Base-by-base conservation (phyloP, 2,888 invertebrate genomes). In the Priapulus caudatus region DNA sequence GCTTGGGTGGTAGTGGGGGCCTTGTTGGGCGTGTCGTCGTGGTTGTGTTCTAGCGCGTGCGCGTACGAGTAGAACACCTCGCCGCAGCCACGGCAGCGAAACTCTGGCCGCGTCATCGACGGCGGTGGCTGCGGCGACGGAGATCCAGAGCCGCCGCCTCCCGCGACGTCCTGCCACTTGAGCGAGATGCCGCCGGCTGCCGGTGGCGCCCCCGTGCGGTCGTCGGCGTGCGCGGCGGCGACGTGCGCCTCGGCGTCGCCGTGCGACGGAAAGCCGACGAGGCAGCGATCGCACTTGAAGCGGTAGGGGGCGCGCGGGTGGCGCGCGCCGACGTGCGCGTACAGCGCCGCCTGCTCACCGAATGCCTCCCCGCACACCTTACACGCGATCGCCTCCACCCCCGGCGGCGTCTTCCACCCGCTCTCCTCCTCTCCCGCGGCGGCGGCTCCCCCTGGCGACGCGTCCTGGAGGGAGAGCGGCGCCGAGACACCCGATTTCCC, bases 11-110 rank as follows among this genome's bases (percentile, higher is more conserved):
- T 10, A 33, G 33, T 10, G n/a, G 33, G 10, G 33, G 33, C 10
- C n/a, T 10, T 33, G 10, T 10, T 33, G 33, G 10, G 10, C 10
- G 10, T 33, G 10, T 33, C 33, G n/a, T n/a, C n/a, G 33, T 33
- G 33, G n/a, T n/a, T 10, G 33, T 33, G 33, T 33, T 33, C 33
- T n/a, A 33, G 33, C 10, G 33, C 33, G n/a, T 33, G 10, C 33
- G 10, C n/a, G 33, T 33, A 33, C n/a, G 33, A 33, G 10, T 10
- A n/a, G 33, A 33, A 33, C 33, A 10, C 33, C 10, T 10, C 33
- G n/a, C 33, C 33, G 33, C 33, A 33, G n/a, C 33, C 33, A 33
- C 33, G 33, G 33, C 33, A 33, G n/a, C 33, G 33, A 33, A 10
- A 33, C 33, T 33, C 10, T 33, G 33, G n/a, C n/a, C 33, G 10